phyloP scores from a whole-genome alignment of 2,888 invertebrate species.

The Odontothrips loti region DNA sequence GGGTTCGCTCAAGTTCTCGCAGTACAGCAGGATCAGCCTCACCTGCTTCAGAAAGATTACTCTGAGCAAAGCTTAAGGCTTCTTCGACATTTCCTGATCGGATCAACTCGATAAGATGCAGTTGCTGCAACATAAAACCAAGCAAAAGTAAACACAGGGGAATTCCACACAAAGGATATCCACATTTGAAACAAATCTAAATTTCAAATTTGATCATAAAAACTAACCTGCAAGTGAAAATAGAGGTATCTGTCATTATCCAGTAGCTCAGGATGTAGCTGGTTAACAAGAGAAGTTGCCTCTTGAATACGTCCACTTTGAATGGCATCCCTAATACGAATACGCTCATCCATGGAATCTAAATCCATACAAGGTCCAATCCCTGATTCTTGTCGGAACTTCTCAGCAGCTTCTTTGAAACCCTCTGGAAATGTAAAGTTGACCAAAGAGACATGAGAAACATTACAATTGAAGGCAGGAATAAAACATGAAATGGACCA shows the following conservation, averaged over 20 bases:
- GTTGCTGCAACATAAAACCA: slow-evolving; percentile 59
- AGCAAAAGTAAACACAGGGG: slow-evolving; percentile 27
- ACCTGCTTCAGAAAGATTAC: slow-evolving; percentile 82
- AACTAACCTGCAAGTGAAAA: slow-evolving; percentile 77
- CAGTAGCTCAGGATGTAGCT: slow-evolving; percentile 87
- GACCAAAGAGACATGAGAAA: no score
- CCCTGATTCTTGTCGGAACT: slow-evolving; percentile 92
- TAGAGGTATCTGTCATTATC: slow-evolving; percentile 93
- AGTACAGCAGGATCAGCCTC: slow-evolving; percentile 67
- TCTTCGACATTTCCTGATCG: slow-evolving; percentile 79
- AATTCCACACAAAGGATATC: background rate
- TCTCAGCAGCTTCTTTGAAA: slow-evolving; percentile 94
- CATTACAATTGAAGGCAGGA: background rate
- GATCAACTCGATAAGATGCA: slow-evolving; percentile 84
- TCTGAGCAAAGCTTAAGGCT: slow-evolving; percentile 84
- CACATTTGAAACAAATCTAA: background rate
- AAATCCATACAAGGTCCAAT: slow-evolving; percentile 71
- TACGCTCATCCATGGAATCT: slow-evolving; percentile 84
- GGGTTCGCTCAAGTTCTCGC: slow-evolving; percentile 83
- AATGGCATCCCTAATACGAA: slow-evolving; percentile 88
- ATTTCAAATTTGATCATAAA: background rate
- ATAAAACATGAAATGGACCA: background rate
- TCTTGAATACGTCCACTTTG: slow-evolving; percentile 89
- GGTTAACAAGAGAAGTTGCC: slow-evolving; percentile 89
- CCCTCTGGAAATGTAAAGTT: slow-evolving; percentile 60